Conservation (phyloP, 1,140 invertebrate genomes). For the Drosophila mauritiana region DNA sequence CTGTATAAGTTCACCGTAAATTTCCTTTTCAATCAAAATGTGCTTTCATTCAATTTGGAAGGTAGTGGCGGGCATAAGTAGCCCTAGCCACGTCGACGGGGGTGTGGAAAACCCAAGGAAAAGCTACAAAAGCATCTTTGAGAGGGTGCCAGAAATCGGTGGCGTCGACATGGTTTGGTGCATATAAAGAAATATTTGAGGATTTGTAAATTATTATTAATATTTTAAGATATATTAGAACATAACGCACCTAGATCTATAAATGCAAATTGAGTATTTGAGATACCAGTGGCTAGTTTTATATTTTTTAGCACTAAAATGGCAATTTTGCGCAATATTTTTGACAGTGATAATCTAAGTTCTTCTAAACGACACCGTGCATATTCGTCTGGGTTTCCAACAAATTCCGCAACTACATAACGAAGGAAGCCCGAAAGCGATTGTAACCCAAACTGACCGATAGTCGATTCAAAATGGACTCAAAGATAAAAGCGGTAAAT, state of each 20-base stretch:
- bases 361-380: conserved; percentile 48
- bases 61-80: conserved; percentile 49
- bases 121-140: conserved; percentile 53
- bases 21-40: conserved; percentile 81
- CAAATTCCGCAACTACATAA: conserved; percentile 39
- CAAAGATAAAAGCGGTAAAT: conserved; percentile 37
- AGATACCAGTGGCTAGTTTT: no score
- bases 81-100: conserved; percentile 22
- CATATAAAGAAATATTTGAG: background rate
- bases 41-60: conserved; percentile 78
- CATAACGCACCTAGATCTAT: no score
- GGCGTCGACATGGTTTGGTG: conserved; percentile 38
- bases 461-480: conserved; percentile 15
- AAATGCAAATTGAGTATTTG: no score
- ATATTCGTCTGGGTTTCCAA: conserved; percentile 58
- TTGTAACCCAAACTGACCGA: conserved; percentile 30
- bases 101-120: conserved; percentile 14
- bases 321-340: background rate
- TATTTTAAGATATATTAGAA: background rate
- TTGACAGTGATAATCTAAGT: conserved; percentile 1
- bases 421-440: conserved; percentile 34
- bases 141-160: conserved; percentile 64
- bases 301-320: no score
- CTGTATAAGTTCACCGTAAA: conserved; percentile 71
- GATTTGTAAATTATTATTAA: background rate